Evolutionary conservation across 2,888 invertebrate species (phyloP), one percentile per base, ranked within the genome.

Genomic region (Drosophila robusta): DNA sequence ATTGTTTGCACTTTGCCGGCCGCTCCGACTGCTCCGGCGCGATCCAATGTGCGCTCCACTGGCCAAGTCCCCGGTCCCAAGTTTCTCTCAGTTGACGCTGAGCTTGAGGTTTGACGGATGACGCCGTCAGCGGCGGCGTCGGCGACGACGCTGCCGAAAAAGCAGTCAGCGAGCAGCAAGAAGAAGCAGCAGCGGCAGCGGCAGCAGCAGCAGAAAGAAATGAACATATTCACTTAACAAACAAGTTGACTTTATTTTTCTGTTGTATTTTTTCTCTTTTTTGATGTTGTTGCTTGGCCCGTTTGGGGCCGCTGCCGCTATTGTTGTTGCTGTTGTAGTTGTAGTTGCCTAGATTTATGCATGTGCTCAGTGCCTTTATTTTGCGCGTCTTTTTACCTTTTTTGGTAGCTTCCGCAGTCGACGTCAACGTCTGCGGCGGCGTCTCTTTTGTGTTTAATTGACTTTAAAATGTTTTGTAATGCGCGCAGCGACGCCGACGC

Each of bases 391-490:
- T 73, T 55, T 66, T 68, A 71, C 56, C 64, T 67, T 74, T 70
- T 77, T 66, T 54, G 70, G 70, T 70, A 58, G 84, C 84, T 88
- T 80, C 84, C 85, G 89, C 82, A 78, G 85, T 70, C 67, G 24
- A 34, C 65, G n/a, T 34, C 69, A 6, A 29, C 50, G 57, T 44
- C 70, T 56, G 62, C 64, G 46, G 14, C 42, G 24, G 66, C 61
- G 73, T 60, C 73, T 58, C 77, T 80, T 84, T 66, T 78, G 29
- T 29, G 51, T 77, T 80, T 80, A 75, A 75, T 75, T 85, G 79
- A 75, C 73, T 78, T 78, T 68, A 72, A 85, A 89, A 87, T 87
- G 85, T 87, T 90, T 90, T 90, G 90, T 90, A 90, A 90, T 87
- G 80, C 73, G 39, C 36, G 62, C 65, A 7, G 18, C 63, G 73